Percentiles rank a stretch among this genome's conserved stretches.
phyloP scores from a whole-genome alignment of 2,797 vertebrate species.

The Huso huso region DNA sequence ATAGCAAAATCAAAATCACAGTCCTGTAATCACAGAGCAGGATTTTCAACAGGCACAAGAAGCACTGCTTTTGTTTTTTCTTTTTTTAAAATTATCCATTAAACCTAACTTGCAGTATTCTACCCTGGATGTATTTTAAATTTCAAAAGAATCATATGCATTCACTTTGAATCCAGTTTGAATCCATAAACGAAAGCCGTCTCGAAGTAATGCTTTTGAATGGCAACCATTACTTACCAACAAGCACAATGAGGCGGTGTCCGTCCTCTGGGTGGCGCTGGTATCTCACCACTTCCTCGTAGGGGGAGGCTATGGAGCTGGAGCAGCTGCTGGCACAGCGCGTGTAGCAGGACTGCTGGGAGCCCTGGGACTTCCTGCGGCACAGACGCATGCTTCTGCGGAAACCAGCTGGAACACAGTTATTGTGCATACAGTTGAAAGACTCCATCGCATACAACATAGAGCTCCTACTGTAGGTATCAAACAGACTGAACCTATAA shows the following conservation, averaged over 20 bases:
- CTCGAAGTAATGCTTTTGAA: background rate
- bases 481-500: too few species aligned
- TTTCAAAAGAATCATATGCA: too few species aligned
- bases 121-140: too few species aligned
- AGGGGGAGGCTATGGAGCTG: slow-evolving; percentile 52
- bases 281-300: slow-evolving; percentile 85
- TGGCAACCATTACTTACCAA: slow-evolving; percentile 58
- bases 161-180: too few species aligned
- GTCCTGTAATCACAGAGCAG: too few species aligned
- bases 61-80: background rate
- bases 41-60: background rate
- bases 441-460: too few species aligned
- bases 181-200: too few species aligned
- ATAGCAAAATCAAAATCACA: too few species aligned
- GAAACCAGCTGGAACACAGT: slow-evolving; percentile 68
- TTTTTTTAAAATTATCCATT: background rate
- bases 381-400: slow-evolving; percentile 84
- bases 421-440: too few species aligned
- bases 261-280: slow-evolving; percentile 66
- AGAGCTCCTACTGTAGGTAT: too few species aligned
- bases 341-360: slow-evolving; percentile 43
- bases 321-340: slow-evolving; percentile 54
- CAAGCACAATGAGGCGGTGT: slow-evolving; percentile 71
- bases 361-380: slow-evolving; percentile 55
- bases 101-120: too few species aligned